A percentile compares a stretch with the other conserved stretches of the same genome.
Evolutionary conservation across 2,888 invertebrate genomes (phyloP).

Genomic region (Nomada ferruginata): DNA sequence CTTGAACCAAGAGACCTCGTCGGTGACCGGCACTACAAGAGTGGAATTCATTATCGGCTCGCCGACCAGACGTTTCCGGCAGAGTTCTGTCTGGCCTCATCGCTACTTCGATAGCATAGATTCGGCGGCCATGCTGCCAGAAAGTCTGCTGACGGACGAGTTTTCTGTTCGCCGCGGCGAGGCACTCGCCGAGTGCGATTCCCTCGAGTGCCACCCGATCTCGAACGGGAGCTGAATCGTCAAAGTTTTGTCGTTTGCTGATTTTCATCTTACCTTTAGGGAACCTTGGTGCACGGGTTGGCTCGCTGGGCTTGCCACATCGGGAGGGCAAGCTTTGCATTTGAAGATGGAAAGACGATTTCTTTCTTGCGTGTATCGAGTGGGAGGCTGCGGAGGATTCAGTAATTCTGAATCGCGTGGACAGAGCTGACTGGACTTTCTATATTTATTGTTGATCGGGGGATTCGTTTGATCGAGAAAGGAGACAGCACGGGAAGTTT

Average conservation of each 20-base stretch:
- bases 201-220: constrained; percentile 84
- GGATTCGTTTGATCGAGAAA: background rate
- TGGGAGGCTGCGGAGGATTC: background rate
- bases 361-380: background rate
- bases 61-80: constrained; percentile 81
- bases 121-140: constrained; percentile 82
- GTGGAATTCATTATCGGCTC: constrained; percentile 85
- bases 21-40: constrained; percentile 84
- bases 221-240: constrained; percentile 75
- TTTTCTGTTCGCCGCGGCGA: constrained; percentile 85
- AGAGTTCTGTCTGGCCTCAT: constrained; percentile 82
- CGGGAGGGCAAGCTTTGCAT: background rate
- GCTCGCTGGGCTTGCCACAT: background rate
- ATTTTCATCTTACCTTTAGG: background rate
- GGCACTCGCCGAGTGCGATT: constrained; percentile 86
- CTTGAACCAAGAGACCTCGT: constrained; percentile 85
- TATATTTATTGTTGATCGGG: background rate
- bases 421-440: background rate
- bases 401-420: background rate
- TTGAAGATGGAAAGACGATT: background rate
- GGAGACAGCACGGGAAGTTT: background rate
- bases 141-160: constrained; percentile 82
- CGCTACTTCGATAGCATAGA: constrained; percentile 90
- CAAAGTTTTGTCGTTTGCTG: background rate
- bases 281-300: constrained; percentile 23